Conservation (phyloP, 2,113 vertebrate genomes). For the Columbina picui region DNA sequence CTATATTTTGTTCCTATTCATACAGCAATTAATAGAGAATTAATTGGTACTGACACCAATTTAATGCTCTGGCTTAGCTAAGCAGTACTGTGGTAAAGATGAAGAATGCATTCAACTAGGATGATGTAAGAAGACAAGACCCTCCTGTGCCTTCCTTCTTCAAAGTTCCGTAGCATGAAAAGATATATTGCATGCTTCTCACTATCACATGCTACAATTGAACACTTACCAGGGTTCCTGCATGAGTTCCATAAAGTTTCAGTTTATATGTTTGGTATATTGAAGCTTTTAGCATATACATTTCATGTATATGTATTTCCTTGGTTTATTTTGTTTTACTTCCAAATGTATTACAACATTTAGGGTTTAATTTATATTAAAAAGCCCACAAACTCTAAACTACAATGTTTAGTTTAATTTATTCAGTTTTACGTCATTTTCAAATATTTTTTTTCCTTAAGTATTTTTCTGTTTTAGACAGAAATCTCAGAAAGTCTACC, state of each 20-base stretch:
- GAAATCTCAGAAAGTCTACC: background rate
- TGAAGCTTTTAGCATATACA: accelerated
- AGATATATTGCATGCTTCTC: background rate
- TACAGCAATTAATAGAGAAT: background rate
- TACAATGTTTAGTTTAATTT: background rate
- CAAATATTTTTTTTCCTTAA: background rate
- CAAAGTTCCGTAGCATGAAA: background rate
- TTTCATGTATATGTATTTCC: background rate
- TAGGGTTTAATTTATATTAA: background rate
- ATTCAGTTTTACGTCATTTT: background rate
- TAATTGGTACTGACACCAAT: accelerated
- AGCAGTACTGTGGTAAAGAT: background rate
- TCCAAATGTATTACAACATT: background rate
- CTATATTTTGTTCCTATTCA: background rate
- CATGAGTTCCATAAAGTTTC: background rate
- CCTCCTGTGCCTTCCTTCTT: accelerated
- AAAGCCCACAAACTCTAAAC: background rate
- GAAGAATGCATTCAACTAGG: background rate
- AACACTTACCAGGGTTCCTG: background rate
- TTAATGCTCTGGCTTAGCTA: background rate
- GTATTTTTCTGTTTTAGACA: background rate
- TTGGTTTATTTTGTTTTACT: background rate
- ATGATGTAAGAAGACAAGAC: background rate
- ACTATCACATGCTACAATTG: background rate
- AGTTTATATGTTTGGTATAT: accelerated